Evolutionary conservation across 2,888 invertebrate genomes (phyloP), one percentile per base, ranked within the genome.

Genomic region (Eupithecia tripunctaria): DNA sequence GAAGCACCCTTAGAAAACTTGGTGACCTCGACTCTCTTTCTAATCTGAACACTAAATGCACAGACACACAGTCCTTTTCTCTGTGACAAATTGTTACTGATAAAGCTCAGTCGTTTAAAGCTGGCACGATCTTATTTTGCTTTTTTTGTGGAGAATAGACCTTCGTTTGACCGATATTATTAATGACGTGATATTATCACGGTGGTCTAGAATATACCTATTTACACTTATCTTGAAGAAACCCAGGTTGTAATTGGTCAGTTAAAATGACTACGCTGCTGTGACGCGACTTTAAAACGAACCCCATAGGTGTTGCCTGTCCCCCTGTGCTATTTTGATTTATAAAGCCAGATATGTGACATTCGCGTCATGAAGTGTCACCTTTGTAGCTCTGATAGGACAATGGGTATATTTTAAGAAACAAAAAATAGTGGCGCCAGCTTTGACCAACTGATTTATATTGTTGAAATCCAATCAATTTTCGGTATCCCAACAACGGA

Each of bases 381-480:
- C 47, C 2, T 47, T 47, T 47, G 7, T n/a, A 2, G n/a, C 47
- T 47, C n/a, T n/a, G 47, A 47, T 47, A 47, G 2, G n/a, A n/a
- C n/a, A 47, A 47, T 32, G 18, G 15, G 3, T 6, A 43, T n/a
- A 18, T 6, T 32, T 38, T 43, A 6, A n/a, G 10, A 47, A 47
- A 7, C 43, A n/a, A 56, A 56, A 25, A 25, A 25, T 25, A 56
- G 10, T 47, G 8, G 47, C 47, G 8, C 21, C 47, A 1, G 47
- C 21, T 51, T 21, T 21, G 10, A n/a, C n/a, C 47, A 47, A 2
- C 8, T 51, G 56, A 56, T 1, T 25, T 56, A 25, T 51, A 47
- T 69, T 51, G 63, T 21, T 68, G 12, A 29, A 70, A 70, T 64
- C 27, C 69, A 70, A 70, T 70, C 38, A 70, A 51, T 10, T 51